Percentiles rank a stretch among this genome's conserved stretches.
These are phyloP conservation scores for Hylaeus anthracinus DNA, from an alignment of 1,140 invertebrate species.

Conservation along the genomic window DNA sequence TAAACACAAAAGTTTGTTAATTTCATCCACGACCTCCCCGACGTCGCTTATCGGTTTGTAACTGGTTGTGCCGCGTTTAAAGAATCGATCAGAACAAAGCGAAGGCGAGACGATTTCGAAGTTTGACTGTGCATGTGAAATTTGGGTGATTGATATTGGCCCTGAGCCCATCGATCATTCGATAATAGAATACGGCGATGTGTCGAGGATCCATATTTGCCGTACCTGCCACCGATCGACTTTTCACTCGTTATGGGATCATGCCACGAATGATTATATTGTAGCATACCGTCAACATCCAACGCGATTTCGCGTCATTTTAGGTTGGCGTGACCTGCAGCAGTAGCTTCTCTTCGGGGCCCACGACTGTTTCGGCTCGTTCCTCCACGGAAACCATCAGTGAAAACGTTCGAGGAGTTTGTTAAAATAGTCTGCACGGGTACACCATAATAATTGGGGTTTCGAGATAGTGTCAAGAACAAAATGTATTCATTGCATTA, in stretches of 20 bases:
- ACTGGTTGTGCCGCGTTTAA: background rate
- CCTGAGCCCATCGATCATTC: conserved; percentile 59
- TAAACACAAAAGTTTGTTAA: too few species aligned
- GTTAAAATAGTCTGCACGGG: background rate
- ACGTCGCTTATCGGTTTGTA: too few species aligned
- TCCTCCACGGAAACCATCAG: background rate
- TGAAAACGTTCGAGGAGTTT: background rate
- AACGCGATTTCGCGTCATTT: conserved; percentile 32
- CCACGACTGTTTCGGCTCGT: conserved; percentile 10
- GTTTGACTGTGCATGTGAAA: conserved; percentile 25
- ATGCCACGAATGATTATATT: conserved; percentile 64
- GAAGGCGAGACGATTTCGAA: conserved; percentile 1
- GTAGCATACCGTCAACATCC: conserved; percentile 47
- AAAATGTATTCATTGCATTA: background rate
- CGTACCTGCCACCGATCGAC: conserved; percentile 76
- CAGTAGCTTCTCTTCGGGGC: conserved; percentile 19
- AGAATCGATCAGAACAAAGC: background rate
- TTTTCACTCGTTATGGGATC: conserved; percentile 71
- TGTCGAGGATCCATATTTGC: conserved; percentile 64
- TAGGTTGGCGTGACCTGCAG: conserved; percentile 36
- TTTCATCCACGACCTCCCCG: too few species aligned
- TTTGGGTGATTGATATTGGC: conserved; percentile 45
- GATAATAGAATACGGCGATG: conserved; percentile 71
- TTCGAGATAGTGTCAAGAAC: background rate
- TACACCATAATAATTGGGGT: background rate